Conservation (phyloP, 2,797 vertebrate genomes). For the Setipinna tenuifilis region DNA sequence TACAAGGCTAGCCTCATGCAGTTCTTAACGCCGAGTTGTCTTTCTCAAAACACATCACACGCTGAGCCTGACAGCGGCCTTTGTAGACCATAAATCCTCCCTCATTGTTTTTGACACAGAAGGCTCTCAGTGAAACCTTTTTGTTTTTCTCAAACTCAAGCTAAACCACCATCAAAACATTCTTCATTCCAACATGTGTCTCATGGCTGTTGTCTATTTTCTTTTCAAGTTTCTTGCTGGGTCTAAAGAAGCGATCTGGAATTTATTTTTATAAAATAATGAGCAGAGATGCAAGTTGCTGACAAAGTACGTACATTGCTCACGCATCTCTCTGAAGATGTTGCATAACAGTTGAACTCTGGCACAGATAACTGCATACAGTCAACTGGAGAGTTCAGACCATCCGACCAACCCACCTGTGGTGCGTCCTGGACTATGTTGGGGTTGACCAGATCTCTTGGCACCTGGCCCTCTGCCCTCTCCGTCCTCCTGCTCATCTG, state of each 20-base stretch:
- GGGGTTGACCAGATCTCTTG: constrained; percentile 88
- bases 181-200: not conserved
- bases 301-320: too few species aligned
- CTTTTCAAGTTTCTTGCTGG: not conserved
- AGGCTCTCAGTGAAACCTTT: not conserved
- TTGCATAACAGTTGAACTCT: not conserved
- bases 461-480: constrained; percentile 56
- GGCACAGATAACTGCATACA: not conserved
- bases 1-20: not conserved
- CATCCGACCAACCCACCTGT: constrained; percentile 72
- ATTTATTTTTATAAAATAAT: not conserved
- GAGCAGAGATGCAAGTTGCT: not conserved
- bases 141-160: not conserved
- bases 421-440: constrained; percentile 84
- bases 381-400: not conserved
- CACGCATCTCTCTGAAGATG: not conserved
- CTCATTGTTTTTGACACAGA: not conserved
- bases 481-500: constrained; percentile 57
- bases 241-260: not conserved
- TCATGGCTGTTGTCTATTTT: not conserved
- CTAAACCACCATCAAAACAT: not conserved
- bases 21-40: not conserved
- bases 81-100: not conserved
- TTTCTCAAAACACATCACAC: not conserved
- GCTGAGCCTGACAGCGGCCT: not conserved